A percentile compares a stretch with the other conserved stretches of the same genome.
phyloP scores from a whole-genome alignment of 2,113 vertebrate genomes.

The Phycodurus eques region DNA sequence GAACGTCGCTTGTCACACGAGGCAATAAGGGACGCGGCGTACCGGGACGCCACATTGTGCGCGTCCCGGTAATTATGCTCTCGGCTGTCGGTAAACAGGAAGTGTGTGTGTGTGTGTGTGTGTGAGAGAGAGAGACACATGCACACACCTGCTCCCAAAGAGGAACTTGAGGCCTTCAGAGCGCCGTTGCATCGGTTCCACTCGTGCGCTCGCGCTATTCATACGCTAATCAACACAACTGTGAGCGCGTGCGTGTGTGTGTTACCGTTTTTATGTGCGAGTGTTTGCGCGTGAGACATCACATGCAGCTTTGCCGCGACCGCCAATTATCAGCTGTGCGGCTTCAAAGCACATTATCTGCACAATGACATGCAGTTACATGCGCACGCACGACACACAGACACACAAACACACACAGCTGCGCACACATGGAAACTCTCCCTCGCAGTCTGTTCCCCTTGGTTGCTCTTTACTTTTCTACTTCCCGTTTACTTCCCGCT shows the following conservation, averaged over 20 bases:
- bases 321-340: constrained; percentile 75
- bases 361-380: constrained; percentile 64
- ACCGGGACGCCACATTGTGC: constrained; percentile 59
- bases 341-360: constrained; percentile 75
- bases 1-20: constrained; percentile 56
- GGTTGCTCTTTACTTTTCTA: not conserved
- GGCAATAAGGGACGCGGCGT: constrained; percentile 64
- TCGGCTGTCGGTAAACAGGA: constrained; percentile 55
- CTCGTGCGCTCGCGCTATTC: constrained; percentile 39
- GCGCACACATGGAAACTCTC: too few relatives aligned
- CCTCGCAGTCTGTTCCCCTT: too few relatives aligned
- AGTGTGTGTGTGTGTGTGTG: constrained; percentile 31
- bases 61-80: constrained; percentile 68
- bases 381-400: constrained; percentile 19
- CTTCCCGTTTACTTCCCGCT: too few relatives aligned
- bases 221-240: constrained; percentile 44
- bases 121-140: constrained; percentile 1
- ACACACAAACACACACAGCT: constrained; percentile 9
- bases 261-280: too few relatives aligned
- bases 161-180: constrained; percentile 41
- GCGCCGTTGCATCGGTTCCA: constrained; percentile 45
- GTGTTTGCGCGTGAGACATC: constrained; percentile 40
- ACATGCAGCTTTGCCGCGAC: constrained; percentile 53
- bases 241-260: constrained; percentile 32
- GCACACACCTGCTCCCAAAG: constrained; percentile 12